These are phyloP conservation scores for Oophaga sylvatica DNA, from an alignment of 2,797 vertebrate species.

Conservation along the genomic window DNA sequence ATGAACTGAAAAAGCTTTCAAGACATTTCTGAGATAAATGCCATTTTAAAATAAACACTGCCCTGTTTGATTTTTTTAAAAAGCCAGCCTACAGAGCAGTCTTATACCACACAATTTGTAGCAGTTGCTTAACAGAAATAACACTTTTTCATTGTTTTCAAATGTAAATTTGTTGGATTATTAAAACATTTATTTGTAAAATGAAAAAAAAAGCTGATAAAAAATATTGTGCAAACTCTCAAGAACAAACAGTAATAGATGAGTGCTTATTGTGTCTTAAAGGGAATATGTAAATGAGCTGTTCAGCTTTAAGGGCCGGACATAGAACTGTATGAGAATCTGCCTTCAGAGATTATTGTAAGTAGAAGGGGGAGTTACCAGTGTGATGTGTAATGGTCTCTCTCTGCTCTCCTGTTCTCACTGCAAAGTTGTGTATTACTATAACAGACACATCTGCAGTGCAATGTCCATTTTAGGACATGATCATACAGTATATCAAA, in stretches of 20 bases:
- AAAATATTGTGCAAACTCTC: neutral
- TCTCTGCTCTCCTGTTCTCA: too few species aligned
- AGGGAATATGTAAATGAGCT: too few species aligned
- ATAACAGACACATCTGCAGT: too few species aligned
- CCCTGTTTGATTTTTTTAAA: slow-evolving; percentile 37
- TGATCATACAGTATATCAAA: too few species aligned
- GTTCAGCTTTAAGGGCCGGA: too few species aligned
- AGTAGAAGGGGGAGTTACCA: too few species aligned
- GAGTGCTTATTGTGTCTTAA: neutral
- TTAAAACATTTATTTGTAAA: neutral
- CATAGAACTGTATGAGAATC: too few species aligned
- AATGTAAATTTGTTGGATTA: neutral
- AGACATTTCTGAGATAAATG: slow-evolving; percentile 51
- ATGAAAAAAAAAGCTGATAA: neutral
- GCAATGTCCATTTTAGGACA: too few species aligned
- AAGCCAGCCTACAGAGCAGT: neutral
- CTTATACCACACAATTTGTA: neutral
- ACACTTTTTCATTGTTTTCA: neutral
- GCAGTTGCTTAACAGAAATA: neutral
- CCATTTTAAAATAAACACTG: slow-evolving; percentile 49
- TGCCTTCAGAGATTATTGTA: too few species aligned
- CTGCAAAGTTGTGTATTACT: too few species aligned
- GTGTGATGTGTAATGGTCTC: too few species aligned
- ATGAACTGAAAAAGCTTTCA: slow-evolving; percentile 53
- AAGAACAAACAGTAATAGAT: neutral